Evolutionary conservation across 1,140 invertebrate species (phyloP).

Genomic region (Trachymyrmex septentrionalis): DNA sequence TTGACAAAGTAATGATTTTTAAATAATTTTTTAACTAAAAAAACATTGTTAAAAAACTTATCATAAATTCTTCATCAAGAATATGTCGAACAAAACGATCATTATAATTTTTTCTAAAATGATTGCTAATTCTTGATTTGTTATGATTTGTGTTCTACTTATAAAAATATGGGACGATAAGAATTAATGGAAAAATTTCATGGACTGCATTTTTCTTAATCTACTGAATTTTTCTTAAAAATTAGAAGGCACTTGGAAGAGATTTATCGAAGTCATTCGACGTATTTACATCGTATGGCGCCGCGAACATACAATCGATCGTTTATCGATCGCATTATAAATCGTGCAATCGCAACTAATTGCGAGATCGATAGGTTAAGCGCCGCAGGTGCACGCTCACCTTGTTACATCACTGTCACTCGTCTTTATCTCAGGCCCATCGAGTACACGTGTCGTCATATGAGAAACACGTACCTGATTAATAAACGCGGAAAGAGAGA

Average conservation of each 20-base stretch:
- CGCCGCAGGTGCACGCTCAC: slow-evolving; percentile 20
- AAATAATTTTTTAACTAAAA: too few relatives aligned
- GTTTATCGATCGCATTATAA: slow-evolving; percentile 33
- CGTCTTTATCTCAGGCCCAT: background rate
- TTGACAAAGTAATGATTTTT: too few relatives aligned
- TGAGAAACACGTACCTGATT: slow-evolving; percentile 68
- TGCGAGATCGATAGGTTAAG: slow-evolving; percentile 5
- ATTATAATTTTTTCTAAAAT: too few relatives aligned
- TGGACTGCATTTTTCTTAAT: background rate
- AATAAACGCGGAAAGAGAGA: slow-evolving; percentile 39
- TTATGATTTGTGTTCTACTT: too few relatives aligned
- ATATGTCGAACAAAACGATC: too few relatives aligned
- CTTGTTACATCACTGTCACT: slow-evolving; percentile 20
- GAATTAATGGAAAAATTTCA: background rate
- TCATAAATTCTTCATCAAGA: too few relatives aligned
- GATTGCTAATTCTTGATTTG: too few relatives aligned
- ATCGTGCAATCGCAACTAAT: background rate
- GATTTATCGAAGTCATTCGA: background rate
- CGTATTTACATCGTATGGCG: background rate
- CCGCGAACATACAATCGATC: background rate
- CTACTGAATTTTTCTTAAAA: background rate
- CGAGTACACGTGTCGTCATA: slow-evolving; percentile 7
- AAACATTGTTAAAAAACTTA: too few relatives aligned
- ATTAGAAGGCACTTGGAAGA: background rate
- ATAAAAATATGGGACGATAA: too few relatives aligned